Conservation (phyloP, 2,888 invertebrate species). For the Nymphalis polychloros region DNA sequence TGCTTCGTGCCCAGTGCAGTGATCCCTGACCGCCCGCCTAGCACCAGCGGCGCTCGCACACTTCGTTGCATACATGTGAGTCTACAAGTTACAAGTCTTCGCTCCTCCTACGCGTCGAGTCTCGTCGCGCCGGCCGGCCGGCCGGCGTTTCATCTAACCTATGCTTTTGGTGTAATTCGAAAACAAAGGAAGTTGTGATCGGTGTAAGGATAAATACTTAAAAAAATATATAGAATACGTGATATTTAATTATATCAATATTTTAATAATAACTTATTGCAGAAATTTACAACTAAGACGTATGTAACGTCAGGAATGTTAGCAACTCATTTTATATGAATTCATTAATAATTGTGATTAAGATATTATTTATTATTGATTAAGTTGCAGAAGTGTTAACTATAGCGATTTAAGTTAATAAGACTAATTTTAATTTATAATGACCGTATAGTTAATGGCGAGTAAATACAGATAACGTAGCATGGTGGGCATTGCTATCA, state of each 20-base stretch:
- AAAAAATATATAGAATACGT: constrained; percentile 24
- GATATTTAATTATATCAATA: constrained; percentile 18
- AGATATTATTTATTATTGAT: not conserved
- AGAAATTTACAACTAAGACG: not conserved
- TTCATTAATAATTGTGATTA: not conserved
- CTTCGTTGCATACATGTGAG: constrained; percentile 70
- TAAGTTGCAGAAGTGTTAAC: not conserved
- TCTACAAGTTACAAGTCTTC: constrained; percentile 44
- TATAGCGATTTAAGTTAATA: not conserved
- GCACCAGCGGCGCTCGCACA: constrained; percentile 61
- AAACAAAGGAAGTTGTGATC: constrained; percentile 49
- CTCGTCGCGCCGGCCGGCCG: constrained; percentile 59
- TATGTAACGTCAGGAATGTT: not conserved
- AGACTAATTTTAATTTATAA: constrained; percentile 15
- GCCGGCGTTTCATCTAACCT: constrained; percentile 67
- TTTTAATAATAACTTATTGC: constrained; percentile 13
- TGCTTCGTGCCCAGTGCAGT: constrained; percentile 53
- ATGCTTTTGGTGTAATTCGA: constrained; percentile 59
- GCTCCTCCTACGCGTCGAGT: constrained; percentile 43
- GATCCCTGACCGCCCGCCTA: constrained; percentile 62
- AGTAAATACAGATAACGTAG: constrained; percentile 42
- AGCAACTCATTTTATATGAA: not conserved
- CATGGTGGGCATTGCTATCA: constrained; percentile 46
- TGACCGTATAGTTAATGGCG: constrained; percentile 17
- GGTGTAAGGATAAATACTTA: constrained; percentile 43